Evolutionary conservation across 2,888 invertebrate species (phyloP), one percentile per base, ranked within the genome.

Genomic region (Aricia artaxerxes): DNA sequence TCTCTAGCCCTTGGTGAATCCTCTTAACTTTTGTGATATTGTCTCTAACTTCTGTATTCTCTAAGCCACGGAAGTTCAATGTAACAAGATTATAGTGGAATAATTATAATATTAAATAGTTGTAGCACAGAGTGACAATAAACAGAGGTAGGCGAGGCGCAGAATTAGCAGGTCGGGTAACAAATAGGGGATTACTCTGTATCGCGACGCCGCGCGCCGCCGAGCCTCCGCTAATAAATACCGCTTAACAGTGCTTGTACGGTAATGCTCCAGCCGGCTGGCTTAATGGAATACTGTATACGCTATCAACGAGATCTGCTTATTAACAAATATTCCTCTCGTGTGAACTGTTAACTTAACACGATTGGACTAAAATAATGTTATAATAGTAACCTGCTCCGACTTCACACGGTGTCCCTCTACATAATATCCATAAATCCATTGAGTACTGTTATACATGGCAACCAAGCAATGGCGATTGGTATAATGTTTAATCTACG

Each of bases 141-240:
- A 76, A 76, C 76, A 76, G 76, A 76, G 76, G 76, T 75, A 60
- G 78, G 78, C 77, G 81, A 83, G 81, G 82, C 81, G 80, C 79
- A 80, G 79, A 79, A 81, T 83, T 83, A 82, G 81, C 81, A 80
- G 80, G 80, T 82, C 81, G 80, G 80, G 81, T 83, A 83, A 82
- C 82, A 82, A 83, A 83, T 79, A 82, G 80, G 61, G 83, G 83
- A 82, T 83, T 82, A 83, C 78, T 78, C 81, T 80, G 80, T 81
- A 82, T 81, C 82, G 83, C 82, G 80, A 57, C 57, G 80, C 76
- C 76, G 78, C 78, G 16, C 57, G 80, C 76, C 76, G 78, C 78
- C 78, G 80, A 80, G 80, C 78, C 81, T 78, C 77, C 38, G 53
- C 81, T 82, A 82, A 82, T 82, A 82, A 82, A 82, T 82, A 82